Conservation (phyloP, 2,797 vertebrate species). For the Neosilurus mollespiculum region DNA sequence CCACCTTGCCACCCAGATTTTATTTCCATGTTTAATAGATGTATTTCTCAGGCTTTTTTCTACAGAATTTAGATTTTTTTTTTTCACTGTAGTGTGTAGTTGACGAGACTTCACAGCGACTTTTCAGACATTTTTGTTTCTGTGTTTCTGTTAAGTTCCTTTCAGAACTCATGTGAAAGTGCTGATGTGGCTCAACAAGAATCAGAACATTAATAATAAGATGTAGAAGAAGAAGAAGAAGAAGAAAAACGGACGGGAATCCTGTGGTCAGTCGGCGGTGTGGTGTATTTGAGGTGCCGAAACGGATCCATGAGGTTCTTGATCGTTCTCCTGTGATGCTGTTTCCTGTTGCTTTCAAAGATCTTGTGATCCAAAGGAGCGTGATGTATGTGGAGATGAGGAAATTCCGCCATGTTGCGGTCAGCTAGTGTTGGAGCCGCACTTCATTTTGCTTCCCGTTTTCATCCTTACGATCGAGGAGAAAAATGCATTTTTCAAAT, state of each 20-base stretch:
- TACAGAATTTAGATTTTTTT: too few relatives aligned
- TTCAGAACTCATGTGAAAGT: constrained; percentile 85
- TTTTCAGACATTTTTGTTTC: constrained; percentile 68
- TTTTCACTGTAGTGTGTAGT: constrained; percentile 74
- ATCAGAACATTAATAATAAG: not conserved
- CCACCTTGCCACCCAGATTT: not conserved
- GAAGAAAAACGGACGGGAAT: too few relatives aligned
- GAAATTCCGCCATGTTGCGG: constrained; percentile 26
- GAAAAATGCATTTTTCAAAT: not conserved
- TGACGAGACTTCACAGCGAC: constrained; percentile 76
- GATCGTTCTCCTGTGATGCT: not conserved
- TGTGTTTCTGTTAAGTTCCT: constrained; percentile 75
- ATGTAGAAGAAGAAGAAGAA: not conserved
- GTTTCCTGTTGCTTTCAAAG: constrained; percentile 25
- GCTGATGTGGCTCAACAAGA: constrained; percentile 76
- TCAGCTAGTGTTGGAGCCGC: constrained; percentile 15
- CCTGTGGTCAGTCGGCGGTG: not conserved
- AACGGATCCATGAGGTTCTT: not conserved
- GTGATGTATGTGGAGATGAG: constrained; percentile 30
- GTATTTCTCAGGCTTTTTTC: constrained; percentile 56
- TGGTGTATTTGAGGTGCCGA: not conserved
- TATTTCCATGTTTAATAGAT: not conserved
- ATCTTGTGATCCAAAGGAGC: constrained; percentile 17
- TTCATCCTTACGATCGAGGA: not conserved
- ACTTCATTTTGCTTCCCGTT: constrained; percentile 22